A percentile compares a stretch with the other conserved stretches of the same genome.
These are phyloP conservation scores for Gryon sp. DNA, from an alignment of 1,140 invertebrate species.

Conservation along the genomic window DNA sequence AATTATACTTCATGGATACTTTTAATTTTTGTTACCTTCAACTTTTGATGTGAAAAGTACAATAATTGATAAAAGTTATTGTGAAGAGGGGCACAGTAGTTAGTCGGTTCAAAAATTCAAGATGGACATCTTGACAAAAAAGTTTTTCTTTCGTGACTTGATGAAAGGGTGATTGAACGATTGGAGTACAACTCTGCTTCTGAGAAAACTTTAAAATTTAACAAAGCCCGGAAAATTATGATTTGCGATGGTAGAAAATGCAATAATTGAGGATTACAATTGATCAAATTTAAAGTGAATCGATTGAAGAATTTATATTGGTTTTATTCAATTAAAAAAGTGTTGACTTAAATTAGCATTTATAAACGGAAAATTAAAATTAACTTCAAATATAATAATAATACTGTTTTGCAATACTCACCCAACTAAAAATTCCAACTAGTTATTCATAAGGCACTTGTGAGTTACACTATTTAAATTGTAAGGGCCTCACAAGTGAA, in stretches of 20 bases:
- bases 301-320: background rate
- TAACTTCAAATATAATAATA: no score
- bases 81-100: conserved; percentile 15
- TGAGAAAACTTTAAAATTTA: conserved; percentile 7
- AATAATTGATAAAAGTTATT: conserved; percentile 12
- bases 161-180: conserved; percentile 58
- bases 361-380: no score
- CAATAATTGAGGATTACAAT: background rate
- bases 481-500: no score
- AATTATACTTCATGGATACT: conserved; percentile 16
- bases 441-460: no score
- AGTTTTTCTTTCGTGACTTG: conserved; percentile 34
- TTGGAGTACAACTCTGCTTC: conserved; percentile 32
- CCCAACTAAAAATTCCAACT: no score
- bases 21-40: conserved; percentile 9
- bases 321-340: background rate
- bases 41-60: background rate
- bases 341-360: no score
- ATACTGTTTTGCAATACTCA: no score
- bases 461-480: no score
- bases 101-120: conserved; percentile 21
- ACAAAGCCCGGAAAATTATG: conserved; percentile 49
- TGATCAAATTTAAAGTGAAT: background rate
- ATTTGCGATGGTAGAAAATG: conserved; percentile 35
- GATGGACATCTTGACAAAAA: conserved; percentile 31